Evolutionary conservation across 2,797 vertebrate species (phyloP), one percentile per base, ranked within the genome.

Genomic region (Sebastes minor): DNA sequence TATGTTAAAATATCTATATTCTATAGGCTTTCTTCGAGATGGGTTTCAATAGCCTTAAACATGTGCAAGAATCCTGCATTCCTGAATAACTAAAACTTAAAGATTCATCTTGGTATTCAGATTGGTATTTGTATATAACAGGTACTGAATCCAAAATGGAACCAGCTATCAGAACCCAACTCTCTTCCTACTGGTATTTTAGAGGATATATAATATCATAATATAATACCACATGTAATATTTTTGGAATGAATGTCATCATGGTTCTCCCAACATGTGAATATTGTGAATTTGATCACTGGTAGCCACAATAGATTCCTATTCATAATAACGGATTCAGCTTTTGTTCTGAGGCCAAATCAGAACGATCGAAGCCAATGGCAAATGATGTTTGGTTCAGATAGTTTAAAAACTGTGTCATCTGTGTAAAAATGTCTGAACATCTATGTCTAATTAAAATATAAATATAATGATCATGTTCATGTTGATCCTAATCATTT

Each of bases 401-500:
- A 73, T 59, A 35, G 62, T 64, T 62, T 33, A 33, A 62, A 62
- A 62, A 33, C 60, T 62, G 32, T 61, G 32, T 30, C 11, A 33
- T 71, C 27, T 53, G 69, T 80, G 64, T 80, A 79, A 74, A 82
- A 80, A 81, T 81, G 46, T 76, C 64, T 73, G 27, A 49, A 83
- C 69, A 84, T 60, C 32, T 78, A 42, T 53, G 33, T 27, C 42
- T 77, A 49, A 71, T 81, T 70, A 76, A 80, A 87, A 81, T 86
- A 81, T 80, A 77, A 84, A 85, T 71, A 78, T 72, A 84, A 74
- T 52, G 30, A 46, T 46, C 49, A 52, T 52, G 18, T 67, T 63
- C 16, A 35, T 14, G 35, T 68, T 57, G 46, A 57, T 73, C 28
- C 32, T 61, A 79, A 76, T 70, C 10, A 59, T 61, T 65, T 64